Evolutionary conservation across 2,797 vertebrate genomes (phyloP), one percentile per base, ranked within the genome.

Genomic region (Catamblyrhynchus diadema): DNA sequence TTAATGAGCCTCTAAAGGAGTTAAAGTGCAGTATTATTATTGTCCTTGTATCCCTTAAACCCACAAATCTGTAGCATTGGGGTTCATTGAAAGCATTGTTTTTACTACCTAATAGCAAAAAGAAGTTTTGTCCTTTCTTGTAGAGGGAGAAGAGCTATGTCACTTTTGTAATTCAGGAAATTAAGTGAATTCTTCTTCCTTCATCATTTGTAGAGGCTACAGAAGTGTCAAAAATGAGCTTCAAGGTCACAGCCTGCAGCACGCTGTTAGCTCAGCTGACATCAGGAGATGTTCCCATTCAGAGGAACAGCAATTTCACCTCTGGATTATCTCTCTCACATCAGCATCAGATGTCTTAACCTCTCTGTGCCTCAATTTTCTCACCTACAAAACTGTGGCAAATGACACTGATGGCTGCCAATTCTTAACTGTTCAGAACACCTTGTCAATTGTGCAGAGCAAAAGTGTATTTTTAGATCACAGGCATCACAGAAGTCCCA

Each of bases 1-100:
- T 53, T 77, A 86, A 64, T 24, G 25, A 28, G 15, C 24, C 28
- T 81, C 41, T 57, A 23, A 74, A 82, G 54, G 22, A 62, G 8
- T 50, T 86, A 42, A 61, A 35, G 6, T 37, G 12, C 23, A 82
- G 7, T 42, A 18, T 10, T 37, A 12, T 10, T 70, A 32, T 21
- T 48, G 18, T 3, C 50, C 27, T 42, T 50, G 6, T 32, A 44
- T 16, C n/a, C 59, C 59, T 77, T 39, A 73, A 77, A 93, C 32
- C 20, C 44, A 73, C 0, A 0, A 51, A 75, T 48, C 35, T 21
- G 9, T 9, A 59, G 22, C 32, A 21, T 0, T 45, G 5, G 1
- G 2, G 0, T 5, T 41, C 66, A 82, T 35, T 19, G 2, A 13
- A 92, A 86, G n/a, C 21, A 25, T 14, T 44, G 3, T 0, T 14